Base-by-base conservation (phyloP, 1,140 invertebrate species). In the Streblospio benedicti region DNA sequence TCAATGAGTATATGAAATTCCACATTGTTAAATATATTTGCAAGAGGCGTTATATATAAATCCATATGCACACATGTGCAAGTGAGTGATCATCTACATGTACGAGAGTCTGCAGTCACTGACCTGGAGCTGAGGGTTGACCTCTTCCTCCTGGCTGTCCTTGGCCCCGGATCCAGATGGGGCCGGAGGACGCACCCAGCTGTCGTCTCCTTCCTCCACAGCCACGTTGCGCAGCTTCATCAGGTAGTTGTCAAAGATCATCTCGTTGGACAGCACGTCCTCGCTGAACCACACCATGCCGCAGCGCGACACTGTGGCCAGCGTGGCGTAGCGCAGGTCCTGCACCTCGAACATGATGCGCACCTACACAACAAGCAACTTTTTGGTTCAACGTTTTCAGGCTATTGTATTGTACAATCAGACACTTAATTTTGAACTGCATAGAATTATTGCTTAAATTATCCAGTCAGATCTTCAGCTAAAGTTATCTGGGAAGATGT, bases 261-360 rank as follows among this genome's bases (percentile, higher is more conserved):
- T 99, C 79, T 98, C 94, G 0, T 91, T 94, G 0, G 93, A 91
- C 2, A 99, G 83, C 1, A 99, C 95, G 78, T 80, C 76, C 53
- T 80, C 76, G 65, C 72, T 74, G 67, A 80, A 80, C 78, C 78
- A 80, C 9, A 80, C 75, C 78, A 80, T 80, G 45, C 97, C 97
- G 79, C 97, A 99, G 77, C 97, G 91, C 14, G 93, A 98, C 0
- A 99, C 97, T 0, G 97, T 99, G 14, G 97, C 97, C 55, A 99
- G 80, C 0, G 97, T 99, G 4, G 97, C 97, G 76, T 94, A 98
- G 76, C 94, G 95, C 65, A 99, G 78, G 80, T 99, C 96, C 84
- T 99, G 93, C 1, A 97, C 91, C 81, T 99, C 97, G 81, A 99
- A 99, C 91, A 99, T 97, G 45, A 99, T 90, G 63, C 96, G 81